These are phyloP conservation scores for Daboia siamensis DNA, from an alignment of 2,113 vertebrate genomes.

Conservation along the genomic window DNA sequence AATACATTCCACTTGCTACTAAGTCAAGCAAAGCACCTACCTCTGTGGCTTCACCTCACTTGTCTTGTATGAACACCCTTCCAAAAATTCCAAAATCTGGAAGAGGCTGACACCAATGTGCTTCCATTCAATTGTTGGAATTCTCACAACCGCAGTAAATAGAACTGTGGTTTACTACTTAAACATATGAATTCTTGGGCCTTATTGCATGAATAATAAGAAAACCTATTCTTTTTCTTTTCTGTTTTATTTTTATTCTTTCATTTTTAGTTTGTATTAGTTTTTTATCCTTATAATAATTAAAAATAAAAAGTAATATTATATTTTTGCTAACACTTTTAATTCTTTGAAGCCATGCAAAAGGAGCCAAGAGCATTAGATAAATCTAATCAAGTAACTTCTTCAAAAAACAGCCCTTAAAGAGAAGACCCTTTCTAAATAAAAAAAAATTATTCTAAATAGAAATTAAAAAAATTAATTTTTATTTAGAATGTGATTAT, in stretches of 20 bases:
- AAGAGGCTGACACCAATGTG: not conserved
- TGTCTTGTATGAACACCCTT: not conserved
- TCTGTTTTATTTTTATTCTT: not conserved
- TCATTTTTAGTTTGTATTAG: not conserved
- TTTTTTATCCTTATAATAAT: not conserved
- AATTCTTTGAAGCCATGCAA: constrained; percentile 22
- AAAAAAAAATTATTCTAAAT: no score
- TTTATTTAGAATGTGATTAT: no score
- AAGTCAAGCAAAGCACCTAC: not conserved
- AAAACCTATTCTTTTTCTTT: not conserved
- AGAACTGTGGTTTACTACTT: not conserved
- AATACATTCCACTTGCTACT: not conserved
- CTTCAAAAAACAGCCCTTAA: constrained; percentile 32
- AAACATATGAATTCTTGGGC: not conserved
- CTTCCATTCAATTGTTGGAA: not conserved
- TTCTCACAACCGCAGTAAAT: not conserved
- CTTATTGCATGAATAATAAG: not conserved
- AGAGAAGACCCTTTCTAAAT: no score
- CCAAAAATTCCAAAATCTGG: not conserved
- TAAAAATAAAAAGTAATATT: not conserved
- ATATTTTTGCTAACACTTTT: not conserved
- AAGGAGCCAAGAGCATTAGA: constrained; percentile 10
- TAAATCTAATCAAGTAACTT: constrained; percentile 29
- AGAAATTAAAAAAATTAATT: no score
- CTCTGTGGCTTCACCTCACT: not conserved